phyloP scores from a whole-genome alignment of 2,113 vertebrate genomes.

The Sylvilagus bachmani region DNA sequence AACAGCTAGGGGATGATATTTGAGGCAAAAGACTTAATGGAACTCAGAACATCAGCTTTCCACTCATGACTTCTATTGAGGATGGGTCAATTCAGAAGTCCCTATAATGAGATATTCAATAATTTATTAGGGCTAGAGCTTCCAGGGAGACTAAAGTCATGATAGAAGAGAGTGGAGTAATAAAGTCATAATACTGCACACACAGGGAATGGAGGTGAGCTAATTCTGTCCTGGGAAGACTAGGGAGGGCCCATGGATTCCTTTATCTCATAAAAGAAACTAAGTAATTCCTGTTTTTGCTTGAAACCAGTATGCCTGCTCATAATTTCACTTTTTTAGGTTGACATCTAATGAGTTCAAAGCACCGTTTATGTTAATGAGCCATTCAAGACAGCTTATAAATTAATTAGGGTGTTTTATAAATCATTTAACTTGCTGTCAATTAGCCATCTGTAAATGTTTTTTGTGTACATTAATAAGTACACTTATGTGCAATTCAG shows the following conservation, averaged over 20 bases:
- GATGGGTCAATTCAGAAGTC: not conserved
- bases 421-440: constrained; percentile 28
- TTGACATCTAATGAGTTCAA: constrained; percentile 34
- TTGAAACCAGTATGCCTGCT: not conserved
- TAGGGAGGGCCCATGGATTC: not conserved
- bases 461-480: not conserved
- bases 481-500: not conserved
- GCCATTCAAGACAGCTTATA: not conserved
- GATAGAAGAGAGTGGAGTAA: not conserved
- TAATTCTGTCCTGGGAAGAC: not conserved
- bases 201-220: not conserved
- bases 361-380: constrained; percentile 8
- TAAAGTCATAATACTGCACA: not conserved
- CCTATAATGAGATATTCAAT: not conserved
- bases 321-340: not conserved
- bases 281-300: not conserved
- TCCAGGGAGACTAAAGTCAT: not conserved
- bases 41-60: not conserved
- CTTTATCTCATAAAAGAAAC: not conserved
- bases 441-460: not conserved
- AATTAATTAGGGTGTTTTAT: constrained; percentile 8
- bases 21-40: not conserved
- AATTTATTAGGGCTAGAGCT: not conserved
- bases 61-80: not conserved
- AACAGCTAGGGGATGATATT: not conserved